These are phyloP conservation scores for Cepaea nemoralis DNA, from an alignment of 1,140 invertebrate genomes.

Conservation along the genomic window DNA sequence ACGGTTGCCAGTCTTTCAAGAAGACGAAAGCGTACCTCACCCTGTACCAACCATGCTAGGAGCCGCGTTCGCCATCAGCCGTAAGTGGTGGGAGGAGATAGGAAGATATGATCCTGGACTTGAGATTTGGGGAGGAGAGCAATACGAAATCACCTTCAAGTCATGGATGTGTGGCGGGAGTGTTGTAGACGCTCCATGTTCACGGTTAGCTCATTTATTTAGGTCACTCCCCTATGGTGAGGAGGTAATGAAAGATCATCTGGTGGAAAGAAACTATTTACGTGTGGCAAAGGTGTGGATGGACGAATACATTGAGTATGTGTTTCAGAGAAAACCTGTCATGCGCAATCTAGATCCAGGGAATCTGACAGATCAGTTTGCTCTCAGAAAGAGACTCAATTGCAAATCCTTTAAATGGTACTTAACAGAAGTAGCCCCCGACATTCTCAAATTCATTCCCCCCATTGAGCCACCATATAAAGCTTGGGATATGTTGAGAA, in stretches of 20 bases:
- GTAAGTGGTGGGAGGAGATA: conserved; percentile 65
- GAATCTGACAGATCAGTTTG: background rate
- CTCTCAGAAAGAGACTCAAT: conserved; percentile 27
- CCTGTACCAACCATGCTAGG: conserved; percentile 59
- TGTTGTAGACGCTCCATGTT: too few relatives aligned
- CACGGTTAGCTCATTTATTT: background rate
- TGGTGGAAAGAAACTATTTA: background rate
- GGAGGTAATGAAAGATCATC: background rate
- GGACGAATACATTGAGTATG: background rate
- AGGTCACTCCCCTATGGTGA: background rate
- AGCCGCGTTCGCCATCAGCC: conserved; percentile 84
- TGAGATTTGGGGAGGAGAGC: too few relatives aligned
- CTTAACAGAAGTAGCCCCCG: too few relatives aligned
- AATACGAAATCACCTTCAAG: too few relatives aligned
- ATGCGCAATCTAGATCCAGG: background rate
- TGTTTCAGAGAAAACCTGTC: background rate
- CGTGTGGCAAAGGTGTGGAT: too few relatives aligned
- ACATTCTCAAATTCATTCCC: too few relatives aligned
- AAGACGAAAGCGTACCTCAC: background rate
- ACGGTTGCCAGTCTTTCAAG: background rate
- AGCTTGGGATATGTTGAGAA: too few relatives aligned
- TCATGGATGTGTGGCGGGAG: too few relatives aligned
- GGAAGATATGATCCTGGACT: conserved; percentile 75
- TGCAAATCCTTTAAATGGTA: conserved; percentile 48
- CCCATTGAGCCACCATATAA: too few relatives aligned